A percentile compares a stretch with the other conserved stretches of the same genome.
Evolutionary conservation across 1,140 invertebrate genomes (phyloP).

Genomic region (Physella acuta): DNA sequence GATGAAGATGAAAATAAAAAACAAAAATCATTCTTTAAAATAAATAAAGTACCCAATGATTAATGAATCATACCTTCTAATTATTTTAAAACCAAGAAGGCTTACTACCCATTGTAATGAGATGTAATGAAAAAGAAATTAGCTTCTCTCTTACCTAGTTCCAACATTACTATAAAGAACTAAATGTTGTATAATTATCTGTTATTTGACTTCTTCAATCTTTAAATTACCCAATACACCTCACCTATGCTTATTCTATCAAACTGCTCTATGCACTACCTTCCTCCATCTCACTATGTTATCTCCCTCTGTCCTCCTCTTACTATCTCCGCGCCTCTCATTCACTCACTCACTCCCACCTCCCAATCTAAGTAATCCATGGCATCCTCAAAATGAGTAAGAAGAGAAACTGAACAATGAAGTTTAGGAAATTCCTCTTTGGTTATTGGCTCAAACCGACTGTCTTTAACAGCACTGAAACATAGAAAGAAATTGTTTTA

Average conservation of each 20-base stretch:
- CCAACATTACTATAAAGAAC: too few species aligned
- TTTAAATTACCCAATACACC: not conserved
- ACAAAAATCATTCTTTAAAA: too few species aligned
- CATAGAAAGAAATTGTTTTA: too few species aligned
- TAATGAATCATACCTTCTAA: too few species aligned
- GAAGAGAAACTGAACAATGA: constrained; percentile 92
- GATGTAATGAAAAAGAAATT: too few species aligned
- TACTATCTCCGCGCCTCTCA: not conserved
- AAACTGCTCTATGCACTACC: not conserved
- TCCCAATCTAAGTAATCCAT: constrained; percentile 95
- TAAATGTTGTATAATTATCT: too few species aligned
- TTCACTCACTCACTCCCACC: constrained; percentile 48
- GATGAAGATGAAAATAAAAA: too few species aligned
- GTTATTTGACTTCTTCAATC: too few species aligned
- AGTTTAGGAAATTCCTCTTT: constrained; percentile 89
- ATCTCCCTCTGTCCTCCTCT: not conserved
- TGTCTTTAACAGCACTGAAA: constrained; percentile 97
- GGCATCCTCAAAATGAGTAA: constrained; percentile 94
- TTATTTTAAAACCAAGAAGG: too few species aligned
- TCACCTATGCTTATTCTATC: not conserved
- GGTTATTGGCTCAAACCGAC: constrained; percentile 92
- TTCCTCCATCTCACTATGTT: not conserved
- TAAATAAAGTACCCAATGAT: too few species aligned
- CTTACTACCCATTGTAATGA: too few species aligned
- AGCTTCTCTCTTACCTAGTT: too few species aligned